These are phyloP conservation scores for Sanderia malayensis DNA, from an alignment of 30 jellyfish, hydroid and myxozoan genomes.

Conservation along the genomic window DNA sequence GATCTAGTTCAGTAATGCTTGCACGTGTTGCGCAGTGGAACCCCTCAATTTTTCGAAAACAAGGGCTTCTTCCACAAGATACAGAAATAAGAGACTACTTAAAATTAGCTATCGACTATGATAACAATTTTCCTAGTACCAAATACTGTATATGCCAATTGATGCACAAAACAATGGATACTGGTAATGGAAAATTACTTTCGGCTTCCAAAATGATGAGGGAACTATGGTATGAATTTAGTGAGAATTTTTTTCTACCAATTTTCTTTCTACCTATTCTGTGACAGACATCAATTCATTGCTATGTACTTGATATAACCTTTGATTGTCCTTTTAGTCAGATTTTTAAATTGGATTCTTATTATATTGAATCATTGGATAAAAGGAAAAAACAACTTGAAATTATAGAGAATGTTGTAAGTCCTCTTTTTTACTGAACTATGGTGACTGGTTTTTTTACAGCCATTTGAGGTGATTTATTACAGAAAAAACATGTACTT, in stretches of 20 bases:
- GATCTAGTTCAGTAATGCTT: slow-evolving; percentile 88
- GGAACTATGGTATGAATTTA: slow-evolving; percentile 67
- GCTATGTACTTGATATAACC: too few species aligned
- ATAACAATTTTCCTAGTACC: slow-evolving; percentile 61
- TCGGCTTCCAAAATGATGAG: slow-evolving; percentile 52
- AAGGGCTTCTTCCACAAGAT: slow-evolving; percentile 55
- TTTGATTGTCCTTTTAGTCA: slow-evolving; percentile 21
- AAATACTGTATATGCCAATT: slow-evolving; percentile 85
- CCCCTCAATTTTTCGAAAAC: slow-evolving; percentile 88
- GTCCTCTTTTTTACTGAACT: too few species aligned
- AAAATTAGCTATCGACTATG: slow-evolving; percentile 62
- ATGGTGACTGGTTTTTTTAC: too few species aligned
- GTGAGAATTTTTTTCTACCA: too few species aligned
- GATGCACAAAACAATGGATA: slow-evolving; percentile 58
- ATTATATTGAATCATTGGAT: background rate
- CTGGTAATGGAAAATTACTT: slow-evolving; percentile 56
- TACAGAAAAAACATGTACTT: too few species aligned
- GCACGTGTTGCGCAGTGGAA: slow-evolving; percentile 98
- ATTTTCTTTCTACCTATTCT: too few species aligned
- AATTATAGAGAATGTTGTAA: background rate
- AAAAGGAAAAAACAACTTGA: background rate
- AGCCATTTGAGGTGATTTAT: background rate
- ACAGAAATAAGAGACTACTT: slow-evolving; percentile 61
- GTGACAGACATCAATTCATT: too few species aligned
- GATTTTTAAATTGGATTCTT: background rate